Percentiles rank a stretch among this genome's conserved stretches.
Evolutionary conservation across 2,888 invertebrate genomes (phyloP).

Genomic region (Alcis repandata): DNA sequence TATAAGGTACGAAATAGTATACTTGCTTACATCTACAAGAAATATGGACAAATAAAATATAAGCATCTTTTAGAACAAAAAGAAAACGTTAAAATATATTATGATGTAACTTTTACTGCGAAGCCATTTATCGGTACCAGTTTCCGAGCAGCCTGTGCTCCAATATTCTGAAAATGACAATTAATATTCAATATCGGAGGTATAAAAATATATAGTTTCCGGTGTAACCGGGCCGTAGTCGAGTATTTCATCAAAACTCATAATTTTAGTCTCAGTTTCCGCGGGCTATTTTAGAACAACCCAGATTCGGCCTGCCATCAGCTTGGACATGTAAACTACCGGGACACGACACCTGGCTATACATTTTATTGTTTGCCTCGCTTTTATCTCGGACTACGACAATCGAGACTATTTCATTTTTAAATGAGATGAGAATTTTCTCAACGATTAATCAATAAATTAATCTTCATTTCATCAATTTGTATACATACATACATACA

Average conservation of each 20-base stretch:
- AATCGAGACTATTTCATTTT: no score
- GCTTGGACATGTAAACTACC: slow-evolving; percentile 7
- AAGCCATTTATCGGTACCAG: slow-evolving; percentile 22
- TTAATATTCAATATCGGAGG: slow-evolving; percentile 48
- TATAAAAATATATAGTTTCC: slow-evolving; percentile 73
- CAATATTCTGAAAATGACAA: slow-evolving; percentile 48
- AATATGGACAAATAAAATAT: no score
- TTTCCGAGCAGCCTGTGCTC: slow-evolving; percentile 28
- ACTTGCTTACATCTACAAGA: no score
- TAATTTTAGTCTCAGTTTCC: slow-evolving; percentile 80
- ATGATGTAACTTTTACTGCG: slow-evolving; percentile 37
- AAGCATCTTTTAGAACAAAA: neutral
- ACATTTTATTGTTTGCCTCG: neutral
- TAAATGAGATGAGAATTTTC: no score
- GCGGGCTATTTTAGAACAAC: slow-evolving; percentile 79
- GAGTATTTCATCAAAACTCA: slow-evolving; percentile 83
- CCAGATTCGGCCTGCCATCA: slow-evolving; percentile 60
- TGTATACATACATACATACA: no score
- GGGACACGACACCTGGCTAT: slow-evolving; percentile 1
- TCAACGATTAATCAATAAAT: no score
- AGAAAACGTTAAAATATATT: slow-evolving; percentile 40
- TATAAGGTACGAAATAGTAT: no score
- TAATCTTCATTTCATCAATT: no score
- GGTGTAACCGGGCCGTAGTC: slow-evolving; percentile 61
- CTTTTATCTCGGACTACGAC: neutral